phyloP scores from a whole-genome alignment of 2,797 vertebrate species.

The Myotis myotis region DNA sequence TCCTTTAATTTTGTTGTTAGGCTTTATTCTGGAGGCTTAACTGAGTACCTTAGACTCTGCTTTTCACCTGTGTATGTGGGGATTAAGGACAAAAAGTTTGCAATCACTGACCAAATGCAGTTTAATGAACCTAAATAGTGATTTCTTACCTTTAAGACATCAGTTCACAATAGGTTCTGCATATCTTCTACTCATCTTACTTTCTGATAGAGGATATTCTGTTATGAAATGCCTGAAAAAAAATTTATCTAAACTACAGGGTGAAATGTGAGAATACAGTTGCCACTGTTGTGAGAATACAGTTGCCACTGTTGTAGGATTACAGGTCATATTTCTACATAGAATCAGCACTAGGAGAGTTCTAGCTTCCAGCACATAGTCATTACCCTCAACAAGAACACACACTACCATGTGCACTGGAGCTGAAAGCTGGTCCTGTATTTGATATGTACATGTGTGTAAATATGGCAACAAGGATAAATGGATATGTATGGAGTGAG shows the following conservation, averaged over 20 bases:
- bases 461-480: not conserved
- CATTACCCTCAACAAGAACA: slow-evolving; percentile 44
- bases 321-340: slow-evolving; percentile 65
- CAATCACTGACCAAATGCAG: not conserved
- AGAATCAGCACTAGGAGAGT: slow-evolving; percentile 60
- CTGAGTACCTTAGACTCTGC: not conserved
- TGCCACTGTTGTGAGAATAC: slow-evolving; percentile 64
- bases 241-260: not conserved
- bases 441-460: not conserved
- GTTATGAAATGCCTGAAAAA: slow-evolving; percentile 11
- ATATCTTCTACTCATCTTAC: not conserved
- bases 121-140: slow-evolving; percentile 63
- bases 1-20: not conserved
- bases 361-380: slow-evolving; percentile 60
- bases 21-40: not conserved
- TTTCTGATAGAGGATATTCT: not conserved
- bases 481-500: not conserved
- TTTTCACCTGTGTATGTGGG: not conserved
- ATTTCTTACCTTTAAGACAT: slow-evolving; percentile 66
- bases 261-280: slow-evolving; percentile 61
- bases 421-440: not conserved
- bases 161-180: not conserved
- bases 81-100: not conserved
- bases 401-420: not conserved
- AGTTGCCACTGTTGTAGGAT: slow-evolving; percentile 69